phyloP scores from a whole-genome alignment of 2,113 vertebrate species.

The Pithys albifrons region DNA sequence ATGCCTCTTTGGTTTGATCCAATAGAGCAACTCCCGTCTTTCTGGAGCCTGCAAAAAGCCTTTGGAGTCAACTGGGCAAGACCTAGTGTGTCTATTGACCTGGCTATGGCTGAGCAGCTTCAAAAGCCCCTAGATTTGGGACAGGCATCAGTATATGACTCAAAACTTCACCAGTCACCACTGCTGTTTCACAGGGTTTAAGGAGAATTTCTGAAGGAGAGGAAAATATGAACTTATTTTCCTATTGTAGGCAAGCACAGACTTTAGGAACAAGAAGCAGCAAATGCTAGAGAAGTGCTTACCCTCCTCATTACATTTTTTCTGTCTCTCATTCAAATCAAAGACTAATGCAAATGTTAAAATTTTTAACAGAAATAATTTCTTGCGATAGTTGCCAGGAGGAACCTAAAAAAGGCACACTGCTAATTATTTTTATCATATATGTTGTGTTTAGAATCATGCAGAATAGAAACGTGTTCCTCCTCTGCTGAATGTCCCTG shows the following conservation, averaged over 20 bases:
- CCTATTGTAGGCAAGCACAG: background rate
- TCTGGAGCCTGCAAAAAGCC: conserved; percentile 17
- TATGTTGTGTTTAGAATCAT: background rate
- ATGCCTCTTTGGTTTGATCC: background rate
- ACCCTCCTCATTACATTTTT: background rate
- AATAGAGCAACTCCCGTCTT: background rate
- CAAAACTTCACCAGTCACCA: background rate
- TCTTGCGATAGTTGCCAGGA: background rate
- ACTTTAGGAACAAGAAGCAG: background rate
- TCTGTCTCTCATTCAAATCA: background rate
- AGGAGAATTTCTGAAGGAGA: background rate
- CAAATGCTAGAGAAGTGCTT: background rate
- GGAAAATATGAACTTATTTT: background rate
- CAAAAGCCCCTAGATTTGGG: background rate
- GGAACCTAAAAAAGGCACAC: background rate
- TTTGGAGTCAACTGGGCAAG: background rate
- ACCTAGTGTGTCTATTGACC: background rate
- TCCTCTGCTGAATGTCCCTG: background rate
- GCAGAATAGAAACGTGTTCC: background rate
- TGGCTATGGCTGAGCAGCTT: background rate
- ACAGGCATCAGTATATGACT: background rate
- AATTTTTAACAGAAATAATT: background rate
- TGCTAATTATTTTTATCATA: conserved; percentile 3
- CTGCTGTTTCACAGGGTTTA: background rate
- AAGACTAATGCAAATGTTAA: background rate